Evolutionary conservation across 2,888 invertebrate genomes (phyloP), one percentile per base, ranked within the genome.

Genomic region (Prosapia bicincta): DNA sequence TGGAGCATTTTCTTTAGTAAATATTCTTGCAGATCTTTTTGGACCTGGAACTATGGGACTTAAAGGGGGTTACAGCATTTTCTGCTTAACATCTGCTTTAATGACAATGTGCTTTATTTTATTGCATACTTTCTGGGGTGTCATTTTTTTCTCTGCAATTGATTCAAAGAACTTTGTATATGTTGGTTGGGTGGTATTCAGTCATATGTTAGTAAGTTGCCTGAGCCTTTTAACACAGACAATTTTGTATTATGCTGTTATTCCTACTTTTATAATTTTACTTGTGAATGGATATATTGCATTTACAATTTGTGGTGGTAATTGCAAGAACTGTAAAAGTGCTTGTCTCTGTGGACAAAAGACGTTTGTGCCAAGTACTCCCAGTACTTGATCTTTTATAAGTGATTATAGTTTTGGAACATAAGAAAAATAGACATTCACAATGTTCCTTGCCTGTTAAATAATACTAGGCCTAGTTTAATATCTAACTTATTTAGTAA

Each of bases 11-110:
- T 94, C 98, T 0, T 86, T 98, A 77, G 90, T 97, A 26, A 99
- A 99, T 87, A 94, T 99, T 0, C 86, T 99, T 69, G 98, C 98
- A 24, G 99, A 98, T 85, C 92, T 97, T 78, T 91, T 93, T 30
- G 98, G 98, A 25, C 98, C 99, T 1, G 99, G 95, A 23, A 98
- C 98, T 0, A 92, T 99, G 86, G 99, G 99, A 7, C 88, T 99
- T 0, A 88, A 90, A 80, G 90, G 90, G 74, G 96, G 96, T 77
- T 91, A 91, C 0, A 93, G 94, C 84, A 90, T 92, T 82, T 98
- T 99, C 87, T 96, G 98, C 83, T 88, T 98, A 24, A 92, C 93
- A 13, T 97, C 98, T 80, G 93, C 98, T 77, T 89, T 92, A 0
- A 92, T 93, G 82, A 94, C 96, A 1, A 88, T 98, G 69, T 93